Base-by-base conservation (phyloP, 2,113 vertebrate genomes). In the Benitochromis conjunctus region DNA sequence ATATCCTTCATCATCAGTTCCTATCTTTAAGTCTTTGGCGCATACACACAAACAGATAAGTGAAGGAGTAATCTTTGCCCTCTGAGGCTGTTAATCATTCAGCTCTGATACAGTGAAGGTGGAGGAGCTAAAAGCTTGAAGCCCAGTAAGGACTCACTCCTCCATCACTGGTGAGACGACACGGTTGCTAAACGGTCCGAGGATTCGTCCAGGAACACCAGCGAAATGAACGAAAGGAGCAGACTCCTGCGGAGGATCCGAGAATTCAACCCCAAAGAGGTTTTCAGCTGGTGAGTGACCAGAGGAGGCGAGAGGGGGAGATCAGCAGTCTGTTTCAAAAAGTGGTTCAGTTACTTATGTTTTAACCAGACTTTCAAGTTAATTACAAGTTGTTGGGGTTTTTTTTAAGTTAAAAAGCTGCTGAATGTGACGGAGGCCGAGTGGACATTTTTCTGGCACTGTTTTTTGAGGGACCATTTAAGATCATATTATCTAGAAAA, bases 221-320 rank as follows among this genome's bases (percentile, higher is more conserved):
- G 38, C 1, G 3, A 13, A 1, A 6, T 79, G 16, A 56, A 56
- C 9, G 34, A 5, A 9, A 60, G 48, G 5, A 13, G 31, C 1
- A 54, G 88, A 74, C 10, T 87, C 31, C 46, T 92, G 77, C 3
- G 3, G 74, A 87, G 53, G 80, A 56, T 96, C 66, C 60, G 62
- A 41, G 84, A 71, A 3, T 90, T 88, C 46, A 92, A 87, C 19
- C 86, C 82, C 3, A 86, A 53, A 64, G 89, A 89, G 1, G 74
- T 94, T 80, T 94, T 96, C 53, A 95, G 93, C 77, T 93, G 95
- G 96, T 96, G 88, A 95, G 96, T 93, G 46, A 4, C 58, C 19
- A 24, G 18, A 56, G 7, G 18, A 46, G 12, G 9, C 5, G 1
- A 26, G 24, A 38, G 5, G 12, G 12, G 10, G 4, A 31, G 48